Evolutionary conservation across 1,140 invertebrate genomes (phyloP), one percentile per base, ranked within the genome.

Genomic region (Nasonia longicornis): DNA sequence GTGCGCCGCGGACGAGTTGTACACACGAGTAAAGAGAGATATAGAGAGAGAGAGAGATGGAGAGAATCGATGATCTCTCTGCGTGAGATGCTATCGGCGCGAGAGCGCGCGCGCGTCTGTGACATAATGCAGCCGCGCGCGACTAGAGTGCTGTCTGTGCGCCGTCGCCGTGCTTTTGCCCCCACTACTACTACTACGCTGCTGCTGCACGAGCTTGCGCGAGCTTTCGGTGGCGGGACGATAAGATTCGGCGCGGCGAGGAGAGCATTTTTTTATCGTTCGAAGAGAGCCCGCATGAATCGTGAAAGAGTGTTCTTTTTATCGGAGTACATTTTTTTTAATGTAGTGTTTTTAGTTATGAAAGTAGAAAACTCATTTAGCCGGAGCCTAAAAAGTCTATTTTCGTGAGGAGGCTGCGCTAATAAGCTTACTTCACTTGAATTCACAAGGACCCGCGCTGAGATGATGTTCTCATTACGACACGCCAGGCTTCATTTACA

Each of bases 71-170:
- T 42, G 35, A 72, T n/a, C 70, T 67, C 66, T 11, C 64, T 26
- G 22, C 64, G 64, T n/a, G 52, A 58, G 66, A 58, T 82, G 69
- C 48, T 82, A 69, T 52, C 69, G 45, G 70, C 70, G 67, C 80
- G 73, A 58, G 70, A 29, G 70, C 76, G 70, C 75, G 76, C 80
- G 70, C 67, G 70, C 63, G 26, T 81, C 69, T 82, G 64, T 78
- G 80, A 78, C 63, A 82, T 82, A 82, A 82, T 66, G 66, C 77
- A 78, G 75, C 75, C 52, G 45, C 64, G 58, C 63, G 58, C 38
- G 31, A 35, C 7, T 35, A 45, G 48, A 26, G 76, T 29, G 38
- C 66, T n/a, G n/a, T 3, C 52, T 1, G 16, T 16, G n/a, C 14
- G 71, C 42, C 63, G 31, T 12, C 16, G 42, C 26, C 64, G 79